Base-by-base conservation (phyloP, 1,140 invertebrate species). In the Cydia amplana region DNA sequence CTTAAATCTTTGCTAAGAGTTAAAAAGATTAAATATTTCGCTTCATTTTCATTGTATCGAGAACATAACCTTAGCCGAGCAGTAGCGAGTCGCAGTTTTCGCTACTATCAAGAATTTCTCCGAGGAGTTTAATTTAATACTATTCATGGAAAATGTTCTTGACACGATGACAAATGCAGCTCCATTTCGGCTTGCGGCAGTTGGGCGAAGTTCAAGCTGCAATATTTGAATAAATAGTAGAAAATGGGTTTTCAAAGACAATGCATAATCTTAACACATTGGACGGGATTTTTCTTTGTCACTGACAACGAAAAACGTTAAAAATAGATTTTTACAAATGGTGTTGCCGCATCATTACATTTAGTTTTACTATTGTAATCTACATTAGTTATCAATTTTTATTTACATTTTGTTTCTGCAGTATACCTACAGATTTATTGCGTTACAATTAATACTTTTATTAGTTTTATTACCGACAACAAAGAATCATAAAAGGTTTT, bases 81-180 rank as follows among this genome's bases (percentile, higher is more conserved):
- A n/a, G 49, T n/a, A 60, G 20, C 20, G 55, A n/a, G 55, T 16
- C 46, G 46, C 55, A 60, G 55, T 60, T 60, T 60, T 23, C 55
- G 55, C 55, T 60, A 60, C 23, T 60, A 20, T 60, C 9, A 9
- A 60, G 55, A 23, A 23, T 23, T 23, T 23, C 18, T 7, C 55
- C 55, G 23, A 60, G 55, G 55, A 60, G 55, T 60, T 60, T 23
- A 60, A 23, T 60, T 60, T 60, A 60, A 60, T 60, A 60, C 16
- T 60, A 60, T 60, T 23, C 55, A 23, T 23, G 7, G 55, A 60
- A 60, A 60, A 60, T 60, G 55, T 60, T 60, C 18, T 60, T 60
- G 55, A 60, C 55, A 23, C 55, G 9, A 60, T 60, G 55, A 60
- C 55, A 60, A 60, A 60, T 60, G 55, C 55, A 60, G 55, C 9